These are phyloP conservation scores for Drosophila azteca DNA, from an alignment of 1,140 invertebrate species.

Conservation along the genomic window DNA sequence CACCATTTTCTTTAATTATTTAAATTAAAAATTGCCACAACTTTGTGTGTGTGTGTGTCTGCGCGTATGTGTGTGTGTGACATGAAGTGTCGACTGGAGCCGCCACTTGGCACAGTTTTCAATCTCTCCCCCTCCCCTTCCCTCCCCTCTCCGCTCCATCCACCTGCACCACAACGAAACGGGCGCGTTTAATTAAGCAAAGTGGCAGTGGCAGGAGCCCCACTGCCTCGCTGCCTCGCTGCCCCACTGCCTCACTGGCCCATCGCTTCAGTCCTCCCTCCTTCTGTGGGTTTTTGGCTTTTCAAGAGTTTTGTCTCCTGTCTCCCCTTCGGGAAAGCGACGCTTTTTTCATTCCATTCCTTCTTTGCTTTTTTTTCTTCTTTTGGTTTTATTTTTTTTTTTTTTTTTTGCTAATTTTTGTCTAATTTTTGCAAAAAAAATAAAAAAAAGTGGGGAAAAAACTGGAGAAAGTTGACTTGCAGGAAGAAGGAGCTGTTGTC, in stretches of 20 bases:
- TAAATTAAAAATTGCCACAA: slow-evolving; percentile 73
- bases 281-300: slow-evolving; percentile 51
- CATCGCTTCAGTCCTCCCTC: not conserved
- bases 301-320: slow-evolving; percentile 47
- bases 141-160: slow-evolving; percentile 5
- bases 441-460: not conserved
- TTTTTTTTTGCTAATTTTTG: slow-evolving; percentile 67
- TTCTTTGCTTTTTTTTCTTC: slow-evolving; percentile 12
- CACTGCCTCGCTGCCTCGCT: not conserved
- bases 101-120: slow-evolving; percentile 77
- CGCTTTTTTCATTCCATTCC: not conserved
- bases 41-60: slow-evolving; percentile 39
- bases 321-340: not conserved
- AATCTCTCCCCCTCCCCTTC: slow-evolving; percentile 53
- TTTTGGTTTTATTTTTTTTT: slow-evolving; percentile 27
- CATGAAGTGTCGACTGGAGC: slow-evolving; percentile 47
- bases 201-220: slow-evolving; percentile 52
- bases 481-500: slow-evolving; percentile 1
- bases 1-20: slow-evolving; percentile 72
- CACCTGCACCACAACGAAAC: slow-evolving; percentile 43
- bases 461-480: slow-evolving; percentile 2
- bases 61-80: slow-evolving; percentile 13
- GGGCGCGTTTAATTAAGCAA: slow-evolving; percentile 80
- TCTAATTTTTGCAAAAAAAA: slow-evolving; percentile 58
- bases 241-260: not conserved